Base-by-base conservation (phyloP, 2,797 vertebrate genomes). In the Amniataba percoides region DNA sequence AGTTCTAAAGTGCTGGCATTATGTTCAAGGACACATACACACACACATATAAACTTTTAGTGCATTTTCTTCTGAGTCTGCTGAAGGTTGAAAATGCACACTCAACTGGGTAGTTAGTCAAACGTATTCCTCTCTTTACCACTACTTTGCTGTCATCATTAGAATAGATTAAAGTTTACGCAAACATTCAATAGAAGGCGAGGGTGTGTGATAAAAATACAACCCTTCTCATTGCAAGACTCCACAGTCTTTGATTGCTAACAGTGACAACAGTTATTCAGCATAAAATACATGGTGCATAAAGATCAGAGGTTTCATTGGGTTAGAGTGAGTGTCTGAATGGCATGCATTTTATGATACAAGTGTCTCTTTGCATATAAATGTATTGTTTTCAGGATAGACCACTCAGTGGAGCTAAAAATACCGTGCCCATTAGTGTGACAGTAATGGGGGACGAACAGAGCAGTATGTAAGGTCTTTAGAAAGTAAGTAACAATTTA, bases 1-100 rank as follows among this genome's bases (percentile, higher is more conserved):
- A 87, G 80, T 89, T 93, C 92, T 94, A 94, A 95, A 95, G 94
- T 95, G 93, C 94, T 94, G 93, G 92, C 89, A 78, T 95, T 91
- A 90, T 89, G 81, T 94, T 92, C 87, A 86, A 93, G 81, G 90
- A 91, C 87, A 92, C 78, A 85, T 69, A 92, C 86, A 83, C 73
- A 91, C 73, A 91, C 71, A 90, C 82, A 70, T 76, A 90, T 74
- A 90, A 90, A 89, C 85, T 73, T 91, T 88, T 92, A 93, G 91
- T 94, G 92, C 93, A 93, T 91, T 89, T 90, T 82, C 27, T 78
- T 89, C 67, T 58, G 81, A 93, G 90, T 90, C 78, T 89, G 87
- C 86, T 68, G 34, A 76, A 84, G 67, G 62, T 87, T 88, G 59
- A 87, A 88, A 36, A 92, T 89, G 85, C 89, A 92, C 83, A 91